phyloP scores from a whole-genome alignment of 1,140 invertebrate genomes.

The Neelides sp. region DNA sequence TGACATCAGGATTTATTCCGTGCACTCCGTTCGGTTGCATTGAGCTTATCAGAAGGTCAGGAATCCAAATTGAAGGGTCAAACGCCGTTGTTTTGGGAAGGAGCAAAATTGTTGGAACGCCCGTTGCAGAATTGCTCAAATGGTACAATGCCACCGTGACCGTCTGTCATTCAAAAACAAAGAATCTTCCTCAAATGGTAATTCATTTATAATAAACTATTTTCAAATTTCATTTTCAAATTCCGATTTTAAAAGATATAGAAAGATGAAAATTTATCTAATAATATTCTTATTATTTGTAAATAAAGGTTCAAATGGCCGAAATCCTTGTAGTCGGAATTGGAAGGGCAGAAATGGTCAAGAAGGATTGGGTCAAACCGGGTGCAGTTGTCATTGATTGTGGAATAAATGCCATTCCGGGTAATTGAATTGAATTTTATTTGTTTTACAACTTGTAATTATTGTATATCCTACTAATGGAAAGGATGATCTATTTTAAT shows the following conservation, averaged over 20 bases:
- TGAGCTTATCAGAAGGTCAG: conserved; percentile 70
- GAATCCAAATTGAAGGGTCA: conserved; percentile 65
- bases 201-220: conserved; percentile 26
- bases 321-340: conserved; percentile 96
- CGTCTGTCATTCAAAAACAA: conserved; percentile 89
- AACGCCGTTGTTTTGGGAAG: conserved; percentile 86
- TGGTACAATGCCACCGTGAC: conserved; percentile 96
- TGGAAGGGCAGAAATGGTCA: conserved; percentile 80
- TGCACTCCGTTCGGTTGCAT: conserved; percentile 88
- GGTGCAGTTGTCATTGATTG: conserved; percentile 99
- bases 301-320: conserved; percentile 50
- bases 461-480: too few species aligned
- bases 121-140: conserved; percentile 82
- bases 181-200: conserved; percentile 65
- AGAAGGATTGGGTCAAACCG: conserved; percentile 92
- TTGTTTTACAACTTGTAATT: too few species aligned
- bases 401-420: conserved; percentile 88
- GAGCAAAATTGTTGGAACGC: conserved; percentile 95
- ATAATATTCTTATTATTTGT: conserved; percentile 12
- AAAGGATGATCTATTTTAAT: too few species aligned
- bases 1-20: conserved; percentile 66
- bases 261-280: neutral
- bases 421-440: conserved; percentile 40
- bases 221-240: neutral
- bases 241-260: neutral